Conservation (phyloP, 2,113 vertebrate species). For the Drymodes brunneopygia region DNA sequence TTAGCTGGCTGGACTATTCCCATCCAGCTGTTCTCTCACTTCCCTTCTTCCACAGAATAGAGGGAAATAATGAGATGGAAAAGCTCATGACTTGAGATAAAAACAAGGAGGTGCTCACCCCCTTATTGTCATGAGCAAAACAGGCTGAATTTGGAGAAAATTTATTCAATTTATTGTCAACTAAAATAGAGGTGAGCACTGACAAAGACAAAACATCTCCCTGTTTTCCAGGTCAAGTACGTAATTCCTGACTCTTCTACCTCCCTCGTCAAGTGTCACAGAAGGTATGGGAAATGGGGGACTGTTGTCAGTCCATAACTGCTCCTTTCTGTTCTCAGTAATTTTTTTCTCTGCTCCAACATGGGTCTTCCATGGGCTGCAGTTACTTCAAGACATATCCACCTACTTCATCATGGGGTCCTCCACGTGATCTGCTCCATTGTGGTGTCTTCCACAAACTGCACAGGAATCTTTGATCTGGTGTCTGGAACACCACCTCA, state of each 20-base stretch:
- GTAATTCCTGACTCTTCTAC: neutral
- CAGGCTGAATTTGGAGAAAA: neutral
- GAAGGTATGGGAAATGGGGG: neutral
- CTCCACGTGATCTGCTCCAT: neutral
- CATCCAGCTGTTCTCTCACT: neutral
- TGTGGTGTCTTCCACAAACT: neutral
- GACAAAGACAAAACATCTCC: neutral
- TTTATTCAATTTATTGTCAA: neutral
- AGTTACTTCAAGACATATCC: neutral
- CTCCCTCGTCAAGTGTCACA: neutral
- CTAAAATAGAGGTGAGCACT: neutral
- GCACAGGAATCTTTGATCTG: neutral
- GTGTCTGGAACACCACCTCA: neutral
- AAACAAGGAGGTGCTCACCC: neutral
- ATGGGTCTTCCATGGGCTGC: neutral
- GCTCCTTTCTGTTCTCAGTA: neutral
- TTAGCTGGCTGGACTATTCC: neutral
- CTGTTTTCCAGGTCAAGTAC: neutral
- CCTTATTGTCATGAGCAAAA: neutral
- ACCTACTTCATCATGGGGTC: neutral
- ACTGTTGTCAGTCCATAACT: neutral
- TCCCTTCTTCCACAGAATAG: rapidly evolving
- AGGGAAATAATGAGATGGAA: neutral
- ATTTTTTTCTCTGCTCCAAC: neutral
- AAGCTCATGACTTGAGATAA: neutral